Evolutionary conservation across 2,113 vertebrate species (phyloP).

Genomic region (Eptesicus fuscus): DNA sequence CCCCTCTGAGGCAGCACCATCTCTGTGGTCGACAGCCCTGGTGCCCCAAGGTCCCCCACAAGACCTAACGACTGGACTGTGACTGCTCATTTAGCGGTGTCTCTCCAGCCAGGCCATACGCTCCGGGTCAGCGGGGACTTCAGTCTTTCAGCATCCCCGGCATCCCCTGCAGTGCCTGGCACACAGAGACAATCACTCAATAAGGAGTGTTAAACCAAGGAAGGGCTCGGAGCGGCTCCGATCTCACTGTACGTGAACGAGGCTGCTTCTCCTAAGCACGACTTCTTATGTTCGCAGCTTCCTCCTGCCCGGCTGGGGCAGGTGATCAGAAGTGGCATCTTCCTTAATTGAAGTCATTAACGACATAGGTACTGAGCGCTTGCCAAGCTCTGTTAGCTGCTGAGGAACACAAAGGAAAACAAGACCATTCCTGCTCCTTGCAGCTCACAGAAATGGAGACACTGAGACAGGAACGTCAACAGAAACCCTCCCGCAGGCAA

Average conservation of each 20-base stretch:
- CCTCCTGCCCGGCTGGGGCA: neutral
- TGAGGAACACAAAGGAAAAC: too few species aligned
- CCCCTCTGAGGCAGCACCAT: too few species aligned
- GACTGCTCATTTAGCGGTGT: neutral
- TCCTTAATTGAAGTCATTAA: neutral
- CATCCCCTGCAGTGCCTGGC: rapidly evolving
- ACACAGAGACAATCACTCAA: rapidly evolving
- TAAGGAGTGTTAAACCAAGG: rapidly evolving
- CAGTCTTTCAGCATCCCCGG: rapidly evolving
- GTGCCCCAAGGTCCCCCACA: rapidly evolving
- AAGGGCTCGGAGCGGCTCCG: rapidly evolving
- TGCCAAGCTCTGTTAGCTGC: neutral
- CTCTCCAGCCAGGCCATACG: neutral
- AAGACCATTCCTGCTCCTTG: rapidly evolving
- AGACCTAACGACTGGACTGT: neutral
- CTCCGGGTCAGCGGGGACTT: neutral
- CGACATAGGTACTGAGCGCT: rapidly evolving
- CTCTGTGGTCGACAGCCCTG: neutral
- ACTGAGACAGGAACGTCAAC: rapidly evolving
- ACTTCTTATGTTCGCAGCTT: neutral
- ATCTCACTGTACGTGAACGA: rapidly evolving
- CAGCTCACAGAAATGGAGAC: rapidly evolving
- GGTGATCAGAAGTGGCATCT: rapidly evolving
- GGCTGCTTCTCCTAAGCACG: neutral
- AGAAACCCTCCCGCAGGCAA: rapidly evolving